Evolutionary conservation across 2,797 vertebrate species (phyloP).

Genomic region (Leptatherina wallacei): DNA sequence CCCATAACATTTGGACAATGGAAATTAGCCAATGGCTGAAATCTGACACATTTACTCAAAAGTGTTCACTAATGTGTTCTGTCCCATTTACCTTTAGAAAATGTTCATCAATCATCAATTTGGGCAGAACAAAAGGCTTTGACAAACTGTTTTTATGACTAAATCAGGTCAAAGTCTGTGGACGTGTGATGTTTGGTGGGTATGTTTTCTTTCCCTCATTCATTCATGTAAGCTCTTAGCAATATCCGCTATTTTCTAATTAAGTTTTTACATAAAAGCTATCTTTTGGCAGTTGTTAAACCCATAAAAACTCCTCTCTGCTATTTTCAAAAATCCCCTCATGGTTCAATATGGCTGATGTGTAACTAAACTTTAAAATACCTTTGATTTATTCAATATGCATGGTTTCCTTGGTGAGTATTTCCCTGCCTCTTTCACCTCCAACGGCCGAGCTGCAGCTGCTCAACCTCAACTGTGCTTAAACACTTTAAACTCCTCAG

Average conservation of each 20-base stretch:
- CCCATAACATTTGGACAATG: no score
- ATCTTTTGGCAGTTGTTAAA: not conserved
- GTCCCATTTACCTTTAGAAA: no score
- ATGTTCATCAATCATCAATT: no score
- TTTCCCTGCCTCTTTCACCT: not conserved
- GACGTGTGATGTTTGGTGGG: no score
- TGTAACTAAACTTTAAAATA: not conserved
- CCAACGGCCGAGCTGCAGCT: not conserved
- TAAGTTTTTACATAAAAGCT: not conserved
- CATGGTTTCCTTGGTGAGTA: not conserved
- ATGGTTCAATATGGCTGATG: no score
- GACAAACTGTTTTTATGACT: no score
- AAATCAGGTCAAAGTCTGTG: no score
- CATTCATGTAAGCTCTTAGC: not conserved
- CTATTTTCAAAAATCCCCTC: not conserved
- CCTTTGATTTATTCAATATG: constrained; percentile 4
- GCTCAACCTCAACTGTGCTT: not conserved
- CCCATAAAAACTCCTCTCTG: not conserved
- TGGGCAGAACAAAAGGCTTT: no score
- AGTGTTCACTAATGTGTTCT: no score
- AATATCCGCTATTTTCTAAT: not conserved
- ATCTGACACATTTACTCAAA: no score
- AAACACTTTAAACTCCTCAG: not conserved
- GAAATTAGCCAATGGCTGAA: no score
- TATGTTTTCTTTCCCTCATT: not conserved